Base-by-base conservation (phyloP, 2,113 vertebrate genomes). In the Eolophus roseicapilla region DNA sequence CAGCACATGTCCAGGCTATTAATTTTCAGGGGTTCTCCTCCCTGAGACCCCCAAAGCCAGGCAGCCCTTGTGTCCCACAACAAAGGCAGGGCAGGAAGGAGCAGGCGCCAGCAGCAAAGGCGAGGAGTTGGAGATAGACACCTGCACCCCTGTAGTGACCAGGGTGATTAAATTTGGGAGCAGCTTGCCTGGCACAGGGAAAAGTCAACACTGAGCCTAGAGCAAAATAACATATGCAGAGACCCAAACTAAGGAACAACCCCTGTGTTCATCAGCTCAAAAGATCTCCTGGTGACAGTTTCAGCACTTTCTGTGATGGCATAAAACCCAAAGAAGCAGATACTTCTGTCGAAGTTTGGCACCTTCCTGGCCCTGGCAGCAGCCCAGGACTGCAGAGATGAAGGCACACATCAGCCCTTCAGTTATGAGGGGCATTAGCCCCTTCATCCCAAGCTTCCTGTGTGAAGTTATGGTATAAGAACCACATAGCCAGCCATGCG, bases 81-180 rank as follows among this genome's bases (percentile, higher is more conserved):
- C 84, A 57, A 78, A 57, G 52, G 28, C 82, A 92, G 33, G 19
- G 49, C 27, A 39, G 55, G 79, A 68, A 0, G 0, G 52, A 71
- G n/a, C 21, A 44, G 28, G 21, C 0, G 0, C 18, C 3, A 2
- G 41, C 3, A 1, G 78, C n/a, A 79, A 37, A 39, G n/a, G n/a
- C 1, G 8, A 67, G 28, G 47, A 21, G 20, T 6, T 81, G 23
- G 39, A 76, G 47, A 39, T 21, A 41, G 60, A 49, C 20, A 60
- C 47, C 13, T 82, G n/a, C 37, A 70, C 37, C n/a, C 11, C 28
- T 63, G 28, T 19, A 43, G 47, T 46, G 46, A 92, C 11, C 4
- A 0, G 21, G 9, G 31, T 60, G 33, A 33, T 37, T 55, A 50
- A 16, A 73, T 50, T 6, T 55, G 43, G 50, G 37, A 87, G 24